A percentile compares a stretch with the other conserved stretches of the same genome.
Conservation (phyloP, 2,888 invertebrate genomes). For the Spisula solida region DNA sequence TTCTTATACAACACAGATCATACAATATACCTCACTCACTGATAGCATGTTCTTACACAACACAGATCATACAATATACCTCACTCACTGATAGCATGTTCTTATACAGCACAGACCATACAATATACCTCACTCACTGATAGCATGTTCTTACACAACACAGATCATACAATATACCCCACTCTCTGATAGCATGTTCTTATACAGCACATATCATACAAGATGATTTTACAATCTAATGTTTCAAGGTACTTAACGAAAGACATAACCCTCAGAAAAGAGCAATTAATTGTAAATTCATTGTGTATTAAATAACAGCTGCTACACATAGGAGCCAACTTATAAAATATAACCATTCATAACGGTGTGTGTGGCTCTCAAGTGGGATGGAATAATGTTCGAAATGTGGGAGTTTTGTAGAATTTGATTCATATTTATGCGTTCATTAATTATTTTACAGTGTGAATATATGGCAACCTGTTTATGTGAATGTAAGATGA, state of each 20-base stretch:
- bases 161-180: not conserved
- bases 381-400: not conserved
- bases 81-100: too few relatives aligned
- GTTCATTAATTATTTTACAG: not conserved
- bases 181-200: not conserved
- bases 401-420: not conserved
- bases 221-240: not conserved
- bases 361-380: conserved; percentile 10
- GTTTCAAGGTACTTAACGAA: not conserved
- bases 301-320: conserved; percentile 1
- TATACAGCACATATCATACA: not conserved
- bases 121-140: too few relatives aligned
- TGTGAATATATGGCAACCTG: not conserved
- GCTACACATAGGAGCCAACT: not conserved
- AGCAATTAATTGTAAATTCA: conserved; percentile 13
- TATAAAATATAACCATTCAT: not conserved
- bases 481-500: not conserved
- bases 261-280: conserved; percentile 4
- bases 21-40: too few relatives aligned
- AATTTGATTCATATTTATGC: not conserved
- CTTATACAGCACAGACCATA: too few relatives aligned
- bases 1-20: too few relatives aligned
- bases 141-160: too few relatives aligned
- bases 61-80: too few relatives aligned
- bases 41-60: too few relatives aligned